A percentile compares a stretch with the other conserved stretches of the same genome.
phyloP scores from a whole-genome alignment of 2,888 invertebrate genomes.

The Myopa testacea region DNA sequence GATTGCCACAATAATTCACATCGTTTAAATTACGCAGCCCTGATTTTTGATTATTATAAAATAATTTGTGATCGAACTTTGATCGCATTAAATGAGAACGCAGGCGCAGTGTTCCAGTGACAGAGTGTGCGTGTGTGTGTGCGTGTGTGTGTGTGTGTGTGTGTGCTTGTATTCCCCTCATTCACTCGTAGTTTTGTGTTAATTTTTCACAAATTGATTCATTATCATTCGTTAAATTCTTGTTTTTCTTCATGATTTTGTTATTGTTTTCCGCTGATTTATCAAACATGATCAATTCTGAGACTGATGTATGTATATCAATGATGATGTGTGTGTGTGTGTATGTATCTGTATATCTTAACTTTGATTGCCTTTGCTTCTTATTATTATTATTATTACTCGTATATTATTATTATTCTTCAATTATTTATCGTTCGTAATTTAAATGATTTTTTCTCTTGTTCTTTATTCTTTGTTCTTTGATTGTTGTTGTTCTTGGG shows the following conservation, averaged over 20 bases:
- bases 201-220: constrained; percentile 38
- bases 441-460: constrained; percentile 18
- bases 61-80: constrained; percentile 27
- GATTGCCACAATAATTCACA: constrained; percentile 27
- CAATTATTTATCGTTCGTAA: constrained; percentile 29
- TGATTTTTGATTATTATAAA: constrained; percentile 35
- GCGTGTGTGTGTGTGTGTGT: background rate
- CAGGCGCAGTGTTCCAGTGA: background rate
- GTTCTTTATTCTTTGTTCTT: background rate
- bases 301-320: background rate
- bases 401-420: constrained; percentile 4
- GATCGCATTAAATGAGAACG: constrained; percentile 9
- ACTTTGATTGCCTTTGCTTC: background rate
- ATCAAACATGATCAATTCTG: constrained; percentile 16
- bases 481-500: no score
- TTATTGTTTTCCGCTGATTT: background rate
- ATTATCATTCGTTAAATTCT: constrained; percentile 35
- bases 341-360: background rate
- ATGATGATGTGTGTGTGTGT: no score
- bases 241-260: background rate
- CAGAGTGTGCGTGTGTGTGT: background rate
- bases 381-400: constrained; percentile 6
- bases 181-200: constrained; percentile 22
- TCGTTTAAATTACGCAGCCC: constrained; percentile 32
- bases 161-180: background rate